These are phyloP conservation scores for Oceanites oceanicus DNA, from an alignment of 2,113 vertebrate species.

Conservation along the genomic window DNA sequence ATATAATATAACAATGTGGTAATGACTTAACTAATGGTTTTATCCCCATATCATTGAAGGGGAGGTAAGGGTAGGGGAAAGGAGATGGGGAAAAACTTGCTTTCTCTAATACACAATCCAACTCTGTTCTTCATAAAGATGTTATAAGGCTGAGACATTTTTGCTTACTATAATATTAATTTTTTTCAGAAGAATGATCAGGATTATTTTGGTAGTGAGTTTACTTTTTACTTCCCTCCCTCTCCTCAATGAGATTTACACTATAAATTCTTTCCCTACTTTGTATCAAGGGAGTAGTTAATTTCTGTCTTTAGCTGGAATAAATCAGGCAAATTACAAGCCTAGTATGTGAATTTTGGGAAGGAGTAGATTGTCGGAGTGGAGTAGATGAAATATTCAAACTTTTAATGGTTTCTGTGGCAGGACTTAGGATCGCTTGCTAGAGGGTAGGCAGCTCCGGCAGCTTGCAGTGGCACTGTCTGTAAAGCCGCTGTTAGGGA, in stretches of 20 bases:
- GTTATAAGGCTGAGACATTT: background rate
- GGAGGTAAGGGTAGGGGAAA: background rate
- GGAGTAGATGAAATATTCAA: background rate
- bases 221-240: background rate
- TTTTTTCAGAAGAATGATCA: background rate
- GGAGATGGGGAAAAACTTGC: background rate
- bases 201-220: background rate
- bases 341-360: background rate
- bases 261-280: background rate
- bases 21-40: background rate
- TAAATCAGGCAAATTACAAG: background rate
- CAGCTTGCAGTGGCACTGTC: background rate
- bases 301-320: background rate
- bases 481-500: background rate
- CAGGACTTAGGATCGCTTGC: background rate
- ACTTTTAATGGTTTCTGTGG: background rate
- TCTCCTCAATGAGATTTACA: background rate
- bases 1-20: background rate
- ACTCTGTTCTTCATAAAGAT: background rate
- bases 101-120: background rate
- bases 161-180: background rate
- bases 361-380: background rate
- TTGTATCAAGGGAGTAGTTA: background rate
- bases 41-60: rapidly evolving
- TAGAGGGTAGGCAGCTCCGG: background rate